A percentile compares a stretch with the other conserved stretches of the same genome.
These are phyloP conservation scores for Syngnathoides biaculeatus DNA, from an alignment of 2,113 vertebrate genomes.

Conservation along the genomic window DNA sequence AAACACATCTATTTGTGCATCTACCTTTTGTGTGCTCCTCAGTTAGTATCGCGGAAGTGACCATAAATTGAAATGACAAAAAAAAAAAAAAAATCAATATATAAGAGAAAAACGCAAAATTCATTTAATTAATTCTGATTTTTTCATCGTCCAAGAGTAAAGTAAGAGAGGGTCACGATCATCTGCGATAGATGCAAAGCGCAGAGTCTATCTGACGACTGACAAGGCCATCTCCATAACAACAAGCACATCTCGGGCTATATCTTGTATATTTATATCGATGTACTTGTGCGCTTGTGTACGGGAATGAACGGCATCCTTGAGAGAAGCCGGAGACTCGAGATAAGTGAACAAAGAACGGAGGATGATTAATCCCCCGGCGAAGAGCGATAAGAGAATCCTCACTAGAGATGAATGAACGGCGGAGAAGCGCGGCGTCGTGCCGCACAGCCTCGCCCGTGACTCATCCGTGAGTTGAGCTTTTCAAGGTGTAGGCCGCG, in stretches of 20 bases:
- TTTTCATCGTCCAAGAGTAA: slow-evolving; percentile 11
- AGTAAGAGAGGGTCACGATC: slow-evolving; percentile 20
- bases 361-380: slow-evolving; percentile 55
- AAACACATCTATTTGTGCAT: too few species aligned
- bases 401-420: slow-evolving; percentile 40
- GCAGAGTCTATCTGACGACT: slow-evolving; percentile 24
- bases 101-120: too few species aligned
- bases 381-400: slow-evolving; percentile 55
- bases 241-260: slow-evolving; percentile 2
- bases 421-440: slow-evolving; percentile 1
- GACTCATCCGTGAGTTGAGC: slow-evolving; percentile 8
- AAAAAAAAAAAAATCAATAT: too few species aligned
- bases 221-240: slow-evolving; percentile 34
- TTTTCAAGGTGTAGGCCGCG: slow-evolving; percentile 33
- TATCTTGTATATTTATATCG: slow-evolving; percentile 15
- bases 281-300: slow-evolving; percentile 7
- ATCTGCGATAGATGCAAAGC: slow-evolving; percentile 23
- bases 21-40: too few species aligned
- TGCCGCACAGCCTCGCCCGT: background rate
- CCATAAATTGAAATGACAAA: too few species aligned
- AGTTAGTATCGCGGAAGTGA: too few species aligned
- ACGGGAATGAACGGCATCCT: background rate
- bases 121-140: too few species aligned
- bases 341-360: slow-evolving; percentile 44
- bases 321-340: slow-evolving; percentile 13